phyloP scores from a whole-genome alignment of 1,140 invertebrate genomes.

The Bombus ignitus region DNA sequence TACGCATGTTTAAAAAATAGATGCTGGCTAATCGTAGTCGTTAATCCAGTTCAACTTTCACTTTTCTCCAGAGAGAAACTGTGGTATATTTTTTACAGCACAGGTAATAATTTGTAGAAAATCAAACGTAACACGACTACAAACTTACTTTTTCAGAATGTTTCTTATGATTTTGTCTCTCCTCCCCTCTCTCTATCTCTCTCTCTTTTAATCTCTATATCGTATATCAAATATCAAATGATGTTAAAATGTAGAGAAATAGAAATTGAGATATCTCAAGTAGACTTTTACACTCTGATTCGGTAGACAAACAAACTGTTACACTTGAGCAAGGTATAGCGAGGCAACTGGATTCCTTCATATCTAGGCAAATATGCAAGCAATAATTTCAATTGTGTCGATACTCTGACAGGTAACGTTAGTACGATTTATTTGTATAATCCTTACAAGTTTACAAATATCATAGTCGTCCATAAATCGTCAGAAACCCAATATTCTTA shows the following conservation, averaged over 20 bases:
- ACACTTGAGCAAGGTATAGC: background rate
- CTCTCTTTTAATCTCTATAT: background rate
- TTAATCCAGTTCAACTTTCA: constrained; percentile 30
- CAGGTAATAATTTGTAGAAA: constrained; percentile 5
- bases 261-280: background rate
- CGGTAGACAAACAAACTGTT: background rate
- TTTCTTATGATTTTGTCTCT: background rate
- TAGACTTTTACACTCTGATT: too few relatives aligned
- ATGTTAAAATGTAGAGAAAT: background rate
- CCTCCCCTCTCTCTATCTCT: too few relatives aligned
- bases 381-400: constrained; percentile 1
- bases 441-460: background rate
- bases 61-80: constrained; percentile 22
- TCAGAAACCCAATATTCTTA: background rate
- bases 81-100: constrained; percentile 15
- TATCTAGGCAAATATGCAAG: background rate
- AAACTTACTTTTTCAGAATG: background rate
- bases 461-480: background rate
- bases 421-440: background rate
- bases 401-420: background rate
- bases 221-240: too few relatives aligned
- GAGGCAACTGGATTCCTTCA: background rate
- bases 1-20: background rate
- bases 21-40: background rate
- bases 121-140: background rate